Evolutionary conservation across 2,113 vertebrate genomes (phyloP), one percentile per base, ranked within the genome.

Genomic region (Neopipo cinnamomea): DNA sequence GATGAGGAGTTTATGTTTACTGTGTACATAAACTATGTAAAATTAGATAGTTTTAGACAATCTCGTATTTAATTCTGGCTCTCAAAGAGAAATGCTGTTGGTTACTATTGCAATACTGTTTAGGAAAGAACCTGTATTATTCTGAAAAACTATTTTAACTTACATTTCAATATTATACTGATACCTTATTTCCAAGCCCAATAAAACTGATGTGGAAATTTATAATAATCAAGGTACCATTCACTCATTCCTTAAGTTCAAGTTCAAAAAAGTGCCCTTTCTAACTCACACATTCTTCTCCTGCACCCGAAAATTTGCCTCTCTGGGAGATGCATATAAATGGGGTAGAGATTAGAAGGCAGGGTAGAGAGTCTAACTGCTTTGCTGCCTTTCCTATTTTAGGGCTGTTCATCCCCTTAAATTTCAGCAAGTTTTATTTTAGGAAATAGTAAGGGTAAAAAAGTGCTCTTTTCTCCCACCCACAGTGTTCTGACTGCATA

Each of bases 341-440:
- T 67, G 16, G 39, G 25, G 12, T 79, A 70, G 53, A 72, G 17
- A 83, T 50, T 76, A 70, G 67, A 65, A 82, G 23, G 63, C 58
- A 85, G 56, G 30, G 20, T 30, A 78, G 75, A 46, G 88, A 58
- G 85, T 75, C 71, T 89, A 79, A 78, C 58, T 86, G 78, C 22
- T 71, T 50, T 75, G 25, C 74, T 95, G 67, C 63, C 52, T 87
- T 87, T 88, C 35, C 85, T 92, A 85, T 93, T 97, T 91, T 73
- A 74, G 55, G 50, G 31, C 27, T 93, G 93, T 83, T 67, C 14
- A 62, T 86, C 71, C 55, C 47, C 59, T 83, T 86, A 93, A 91
- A 96, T 91, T 91, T 77, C 68, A 93, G 35, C 78, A 84, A 35
- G 72, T 67, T 93, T 95, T 97, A 96, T 95, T 95, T 94, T 94